These are phyloP conservation scores for Dicyrtoma fusca DNA, from an alignment of 2,888 invertebrate genomes.

Conservation along the genomic window DNA sequence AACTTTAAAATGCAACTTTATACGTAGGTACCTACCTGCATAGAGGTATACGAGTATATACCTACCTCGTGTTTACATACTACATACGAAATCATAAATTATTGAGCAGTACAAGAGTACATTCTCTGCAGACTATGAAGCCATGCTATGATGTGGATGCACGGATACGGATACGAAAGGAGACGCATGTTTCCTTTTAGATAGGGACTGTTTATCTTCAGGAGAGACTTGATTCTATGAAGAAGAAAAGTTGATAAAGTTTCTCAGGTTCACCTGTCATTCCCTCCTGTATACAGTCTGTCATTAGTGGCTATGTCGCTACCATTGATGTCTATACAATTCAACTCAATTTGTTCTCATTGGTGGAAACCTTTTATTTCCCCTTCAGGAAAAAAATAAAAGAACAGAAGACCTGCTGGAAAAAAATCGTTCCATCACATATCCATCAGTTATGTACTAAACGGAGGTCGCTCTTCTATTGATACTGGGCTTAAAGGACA, in stretches of 20 bases:
- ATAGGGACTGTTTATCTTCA: constrained; percentile 22
- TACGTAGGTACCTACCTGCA: no score
- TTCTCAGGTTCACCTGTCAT: constrained; percentile 35
- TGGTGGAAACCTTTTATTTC: constrained; percentile 25
- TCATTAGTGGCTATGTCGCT: constrained; percentile 32
- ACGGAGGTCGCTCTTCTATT: no score
- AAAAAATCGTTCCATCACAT: constrained; percentile 10
- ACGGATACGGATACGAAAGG: no score
- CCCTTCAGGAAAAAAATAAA: constrained; percentile 3
- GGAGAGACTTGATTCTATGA: constrained; percentile 14
- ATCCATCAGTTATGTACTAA: no score
- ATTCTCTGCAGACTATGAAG: no score
- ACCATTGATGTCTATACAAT: constrained; percentile 29
- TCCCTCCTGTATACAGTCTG: constrained; percentile 15
- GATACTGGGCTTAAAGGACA: no score
- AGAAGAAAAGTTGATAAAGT: constrained; percentile 25
- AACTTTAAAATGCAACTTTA: no score
- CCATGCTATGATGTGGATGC: no score
- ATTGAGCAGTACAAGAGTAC: no score
- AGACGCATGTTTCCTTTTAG: not conserved
- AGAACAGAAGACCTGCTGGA: not conserved
- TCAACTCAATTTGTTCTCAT: constrained; percentile 33
- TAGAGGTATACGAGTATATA: no score
- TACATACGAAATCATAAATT: no score
- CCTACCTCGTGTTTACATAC: no score